These are phyloP conservation scores for Falco peregrinus DNA, from an alignment of 2,797 vertebrate species.

Conservation along the genomic window DNA sequence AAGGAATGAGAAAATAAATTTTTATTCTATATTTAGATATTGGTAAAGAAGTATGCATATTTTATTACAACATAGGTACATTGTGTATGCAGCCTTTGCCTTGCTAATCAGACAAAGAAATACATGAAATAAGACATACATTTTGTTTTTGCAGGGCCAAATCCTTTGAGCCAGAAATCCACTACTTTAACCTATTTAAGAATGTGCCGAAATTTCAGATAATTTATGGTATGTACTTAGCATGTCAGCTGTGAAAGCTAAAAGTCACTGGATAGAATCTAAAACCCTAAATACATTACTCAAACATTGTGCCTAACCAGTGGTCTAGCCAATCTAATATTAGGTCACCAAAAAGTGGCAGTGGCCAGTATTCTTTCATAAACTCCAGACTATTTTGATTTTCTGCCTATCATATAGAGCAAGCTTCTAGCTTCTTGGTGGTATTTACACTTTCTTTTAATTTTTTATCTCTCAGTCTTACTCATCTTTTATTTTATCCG, in stretches of 20 bases:
- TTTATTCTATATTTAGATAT: not conserved
- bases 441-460: not conserved
- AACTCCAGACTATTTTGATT: not conserved
- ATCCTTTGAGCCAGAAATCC: not conserved
- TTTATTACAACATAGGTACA: not conserved
- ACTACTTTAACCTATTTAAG: not conserved
- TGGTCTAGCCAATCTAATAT: accelerated
- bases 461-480: not conserved
- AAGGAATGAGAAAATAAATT: not conserved
- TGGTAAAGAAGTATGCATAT: not conserved
- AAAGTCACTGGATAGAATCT: not conserved
- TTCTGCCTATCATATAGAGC: not conserved
- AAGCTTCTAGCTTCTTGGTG: not conserved
- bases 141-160: not conserved
- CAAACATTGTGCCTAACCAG: not conserved
- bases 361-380: not conserved
- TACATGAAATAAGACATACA: not conserved
- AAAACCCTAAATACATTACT: accelerated
- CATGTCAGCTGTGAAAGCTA: not conserved
- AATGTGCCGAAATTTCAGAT: not conserved
- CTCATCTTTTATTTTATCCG: not conserved
- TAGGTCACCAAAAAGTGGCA: not conserved
- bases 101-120: not conserved
- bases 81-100: not conserved
- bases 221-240: not conserved